Conservation (phyloP, 2,113 vertebrate genomes). For the Dromiciops gliroides region DNA sequence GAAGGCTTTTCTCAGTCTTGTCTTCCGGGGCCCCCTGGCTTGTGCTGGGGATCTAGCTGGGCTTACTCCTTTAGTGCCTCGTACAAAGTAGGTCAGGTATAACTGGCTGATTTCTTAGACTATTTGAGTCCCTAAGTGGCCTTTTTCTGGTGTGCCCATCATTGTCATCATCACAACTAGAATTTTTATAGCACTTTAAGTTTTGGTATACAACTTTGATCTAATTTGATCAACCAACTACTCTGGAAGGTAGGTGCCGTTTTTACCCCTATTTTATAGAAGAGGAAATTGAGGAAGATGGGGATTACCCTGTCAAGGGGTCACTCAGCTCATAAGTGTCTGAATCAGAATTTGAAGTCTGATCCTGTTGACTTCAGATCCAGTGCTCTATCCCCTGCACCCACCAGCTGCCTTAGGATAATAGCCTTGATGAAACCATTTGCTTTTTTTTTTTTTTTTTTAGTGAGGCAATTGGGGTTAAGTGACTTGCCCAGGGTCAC, state of each 20-base stretch:
- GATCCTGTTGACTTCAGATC: background rate
- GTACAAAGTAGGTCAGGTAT: background rate
- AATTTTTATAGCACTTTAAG: background rate
- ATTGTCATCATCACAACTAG: background rate
- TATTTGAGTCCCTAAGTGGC: background rate
- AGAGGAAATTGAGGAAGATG: too few relatives aligned
- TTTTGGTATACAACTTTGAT: too few relatives aligned
- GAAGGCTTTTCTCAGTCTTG: background rate
- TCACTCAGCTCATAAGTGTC: too few relatives aligned
- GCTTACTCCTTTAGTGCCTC: background rate
- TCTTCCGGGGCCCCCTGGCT: background rate
- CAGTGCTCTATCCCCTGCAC: background rate
- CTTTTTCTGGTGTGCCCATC: background rate
- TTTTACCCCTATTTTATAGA: too few relatives aligned
- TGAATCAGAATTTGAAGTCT: too few relatives aligned
- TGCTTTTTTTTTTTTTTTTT: too few relatives aligned
- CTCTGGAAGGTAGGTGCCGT: background rate
- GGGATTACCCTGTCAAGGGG: too few relatives aligned
- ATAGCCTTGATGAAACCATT: background rate
- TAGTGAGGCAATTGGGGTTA: too few relatives aligned
- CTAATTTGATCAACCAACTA: background rate
- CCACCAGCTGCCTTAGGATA: background rate
- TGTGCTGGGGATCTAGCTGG: too few relatives aligned
- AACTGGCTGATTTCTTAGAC: background rate
- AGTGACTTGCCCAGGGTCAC: too few relatives aligned